Evolutionary conservation across 1,140 invertebrate species (phyloP).

Genomic region (Drosophila ananassae): DNA sequence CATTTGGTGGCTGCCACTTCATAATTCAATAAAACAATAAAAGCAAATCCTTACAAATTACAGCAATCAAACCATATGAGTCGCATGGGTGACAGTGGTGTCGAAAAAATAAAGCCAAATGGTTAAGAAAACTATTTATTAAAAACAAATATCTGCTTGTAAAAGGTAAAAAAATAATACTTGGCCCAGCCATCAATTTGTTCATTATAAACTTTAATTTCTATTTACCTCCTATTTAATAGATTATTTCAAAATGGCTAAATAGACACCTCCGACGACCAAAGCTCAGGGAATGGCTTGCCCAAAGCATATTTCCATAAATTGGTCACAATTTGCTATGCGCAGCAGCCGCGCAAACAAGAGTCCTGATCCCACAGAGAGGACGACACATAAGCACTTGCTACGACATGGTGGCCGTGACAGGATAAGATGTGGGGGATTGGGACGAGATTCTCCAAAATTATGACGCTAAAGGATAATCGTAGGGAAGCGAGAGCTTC

Average conservation of each 20-base stretch:
- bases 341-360: constrained; percentile 59
- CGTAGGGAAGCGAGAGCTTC: constrained; percentile 44
- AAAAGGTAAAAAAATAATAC: too few species aligned
- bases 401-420: constrained; percentile 39
- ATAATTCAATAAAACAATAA: constrained; percentile 84
- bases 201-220: background rate
- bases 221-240: background rate
- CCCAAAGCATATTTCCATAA: constrained; percentile 72
- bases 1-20: constrained; percentile 77
- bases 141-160: too few species aligned
- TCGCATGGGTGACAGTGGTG: constrained; percentile 12
- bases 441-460: constrained; percentile 43
- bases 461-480: constrained; percentile 70
- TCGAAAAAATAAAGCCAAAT: background rate
- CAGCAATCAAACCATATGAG: constrained; percentile 76
- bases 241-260: background rate
- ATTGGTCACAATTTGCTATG: constrained; percentile 78
- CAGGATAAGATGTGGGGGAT: constrained; percentile 24
- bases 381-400: constrained; percentile 34
- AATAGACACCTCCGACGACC: constrained; percentile 4
- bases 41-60: constrained; percentile 80
- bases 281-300: background rate
- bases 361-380: constrained; percentile 26
- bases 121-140: background rate
- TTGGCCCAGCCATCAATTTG: too few species aligned